Evolutionary conservation across 2,888 invertebrate species (phyloP).

Genomic region (Plebejus melissa): DNA sequence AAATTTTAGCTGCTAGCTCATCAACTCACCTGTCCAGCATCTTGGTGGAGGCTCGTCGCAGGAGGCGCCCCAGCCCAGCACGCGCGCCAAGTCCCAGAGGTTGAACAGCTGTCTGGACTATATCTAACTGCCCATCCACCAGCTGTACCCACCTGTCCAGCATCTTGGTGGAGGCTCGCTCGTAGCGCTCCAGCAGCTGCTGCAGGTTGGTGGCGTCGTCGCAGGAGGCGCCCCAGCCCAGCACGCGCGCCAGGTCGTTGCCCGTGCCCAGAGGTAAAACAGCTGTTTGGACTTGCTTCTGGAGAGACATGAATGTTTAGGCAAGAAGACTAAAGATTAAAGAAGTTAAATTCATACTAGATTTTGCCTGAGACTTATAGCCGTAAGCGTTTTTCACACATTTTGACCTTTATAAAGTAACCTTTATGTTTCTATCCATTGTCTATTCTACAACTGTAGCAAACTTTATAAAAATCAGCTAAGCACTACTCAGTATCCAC

Average conservation of each 20-base stretch:
- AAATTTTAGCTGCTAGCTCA: no score
- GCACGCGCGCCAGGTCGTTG: conserved; percentile 91
- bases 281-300: conserved; percentile 96
- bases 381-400: no score
- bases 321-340: no score
- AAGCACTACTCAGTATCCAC: no score
- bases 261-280: conserved; percentile 88
- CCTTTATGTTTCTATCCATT: no score
- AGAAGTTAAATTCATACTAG: background rate
- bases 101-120: conserved; percentile 82
- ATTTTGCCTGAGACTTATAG: no score
- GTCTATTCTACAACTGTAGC: no score
- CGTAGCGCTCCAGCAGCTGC: no score
- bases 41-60: conserved; percentile 98
- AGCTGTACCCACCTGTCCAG: conserved; percentile 84
- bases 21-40: conserved; percentile 91
- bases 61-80: conserved; percentile 97
- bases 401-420: no score
- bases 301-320: conserved; percentile 32
- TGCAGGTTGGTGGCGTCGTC: conserved; percentile 79
- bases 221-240: conserved; percentile 98
- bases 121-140: conserved; percentile 25
- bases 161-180: conserved; percentile 94
- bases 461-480: no score
- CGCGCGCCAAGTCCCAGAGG: conserved; percentile 96